Evolutionary conservation across 2,888 invertebrate genomes (phyloP), one percentile per base, ranked within the genome.

Genomic region (Polydesmus complanatus): DNA sequence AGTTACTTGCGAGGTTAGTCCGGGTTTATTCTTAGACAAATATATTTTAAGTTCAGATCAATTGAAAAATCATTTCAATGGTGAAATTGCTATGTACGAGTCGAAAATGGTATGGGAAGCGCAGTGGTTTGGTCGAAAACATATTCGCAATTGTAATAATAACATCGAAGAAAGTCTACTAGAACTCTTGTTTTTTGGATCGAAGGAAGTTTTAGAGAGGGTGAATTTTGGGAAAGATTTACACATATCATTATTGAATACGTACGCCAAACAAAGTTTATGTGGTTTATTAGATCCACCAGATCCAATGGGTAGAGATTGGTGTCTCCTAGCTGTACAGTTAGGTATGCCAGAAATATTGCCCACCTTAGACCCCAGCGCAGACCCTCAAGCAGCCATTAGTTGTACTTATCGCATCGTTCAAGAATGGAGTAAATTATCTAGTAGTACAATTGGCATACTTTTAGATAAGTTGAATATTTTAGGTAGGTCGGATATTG

Each of bases 31-130:
- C 58, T 69, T 83, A 19, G 83, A 85, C 71, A 78, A 80, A 63
- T 82, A 83, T 68, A 78, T 83, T 67, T 73, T 86, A 53, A 84
- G 84, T 69, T 77, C 81, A 18, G 74, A 75, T 54, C 81, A 83
- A 67, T 70, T 83, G 59, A 73, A 75, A 55, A 73, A 72, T 58
- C 73, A 79, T 75, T 50, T 56, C 25, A 54, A 58, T 8, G 58
- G 50, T 19, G 23, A 27, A 25, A 14, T 61, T 3, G 60, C 65
- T 21, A 62, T 64, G 54, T 74, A 71, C 67, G 67, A 70, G 0
- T 70, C 73, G 2, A 66, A 67, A 21, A 69, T 72, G 11, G 70
- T 78, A 54, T 71, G 77, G 67, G 70, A 71, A 54, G 73, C 75
- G 69, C 75, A 77, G 67, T 64, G 73, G 54, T 66, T 67, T 19